Conservation (phyloP, 2,888 invertebrate species). For the Drosophila sordidula region DNA sequence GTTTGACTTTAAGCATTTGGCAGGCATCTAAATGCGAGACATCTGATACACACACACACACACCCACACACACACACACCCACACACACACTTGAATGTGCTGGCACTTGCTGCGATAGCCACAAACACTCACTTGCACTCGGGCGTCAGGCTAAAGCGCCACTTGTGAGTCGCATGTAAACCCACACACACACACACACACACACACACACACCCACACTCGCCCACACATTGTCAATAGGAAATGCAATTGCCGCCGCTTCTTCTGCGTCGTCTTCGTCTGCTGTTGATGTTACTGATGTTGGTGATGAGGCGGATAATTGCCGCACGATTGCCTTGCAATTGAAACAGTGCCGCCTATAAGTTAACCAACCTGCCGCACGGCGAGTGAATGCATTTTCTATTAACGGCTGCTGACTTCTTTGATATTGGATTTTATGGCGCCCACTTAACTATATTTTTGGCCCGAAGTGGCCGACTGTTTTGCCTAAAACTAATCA, state of each 20-base stretch:
- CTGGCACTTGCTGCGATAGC: conserved; percentile 25
- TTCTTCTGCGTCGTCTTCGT: conserved; percentile 1
- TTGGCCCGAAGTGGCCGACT: neutral
- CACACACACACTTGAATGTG: neutral
- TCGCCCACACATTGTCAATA: neutral
- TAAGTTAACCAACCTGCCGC: conserved; percentile 19
- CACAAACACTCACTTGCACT: conserved; percentile 45
- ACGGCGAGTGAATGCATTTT: neutral
- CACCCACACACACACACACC: neutral
- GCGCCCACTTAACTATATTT: neutral
- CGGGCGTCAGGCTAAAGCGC: conserved; percentile 27
- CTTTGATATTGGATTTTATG: neutral
- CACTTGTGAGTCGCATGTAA: conserved; percentile 28
- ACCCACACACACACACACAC: conserved; percentile 1
- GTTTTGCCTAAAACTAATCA: conserved; percentile 60
- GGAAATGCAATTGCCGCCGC: conserved; percentile 14
- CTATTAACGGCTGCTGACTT: neutral
- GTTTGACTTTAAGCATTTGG: neutral
- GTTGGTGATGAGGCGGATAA: conserved; percentile 37
- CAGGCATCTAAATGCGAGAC: no score
- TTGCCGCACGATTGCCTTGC: conserved; percentile 36
- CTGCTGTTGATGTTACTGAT: conserved; percentile 8
- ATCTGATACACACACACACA: neutral
- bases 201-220: neutral
- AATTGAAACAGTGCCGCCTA: conserved; percentile 22